Conservation (phyloP, 2,113 vertebrate species). For the Seriola quinqueradiata region DNA sequence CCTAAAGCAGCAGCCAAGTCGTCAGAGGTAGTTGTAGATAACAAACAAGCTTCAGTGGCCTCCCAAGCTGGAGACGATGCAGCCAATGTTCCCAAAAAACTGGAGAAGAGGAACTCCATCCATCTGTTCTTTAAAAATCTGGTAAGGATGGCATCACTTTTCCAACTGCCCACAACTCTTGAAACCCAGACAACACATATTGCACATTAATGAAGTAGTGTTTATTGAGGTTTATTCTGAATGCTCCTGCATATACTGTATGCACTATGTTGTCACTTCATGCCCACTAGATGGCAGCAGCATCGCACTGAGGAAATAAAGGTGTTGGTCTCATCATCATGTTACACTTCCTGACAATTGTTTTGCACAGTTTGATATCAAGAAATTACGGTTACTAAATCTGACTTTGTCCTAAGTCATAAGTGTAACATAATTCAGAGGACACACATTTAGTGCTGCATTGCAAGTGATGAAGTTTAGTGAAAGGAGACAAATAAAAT, state of each 20-base stretch:
- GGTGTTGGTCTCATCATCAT: neutral
- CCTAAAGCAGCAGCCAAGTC: slow-evolving; percentile 79
- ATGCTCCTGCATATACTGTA: neutral
- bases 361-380: neutral
- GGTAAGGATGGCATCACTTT: slow-evolving; percentile 79
- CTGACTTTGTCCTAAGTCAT: neutral
- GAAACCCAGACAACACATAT: neutral
- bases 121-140: slow-evolving; percentile 93
- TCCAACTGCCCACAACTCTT: no score
- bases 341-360: neutral
- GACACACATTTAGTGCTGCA: neutral
- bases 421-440: neutral
- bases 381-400: neutral
- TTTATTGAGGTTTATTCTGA: neutral
- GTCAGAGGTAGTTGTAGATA: slow-evolving; percentile 69
- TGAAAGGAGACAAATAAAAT: neutral
- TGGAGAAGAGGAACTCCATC: slow-evolving; percentile 93
- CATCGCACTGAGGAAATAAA: neutral
- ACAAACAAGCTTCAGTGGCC: slow-evolving; percentile 67
- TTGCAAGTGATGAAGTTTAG: neutral
- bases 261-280: neutral
- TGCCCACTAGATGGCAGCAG: slow-evolving; percentile 80
- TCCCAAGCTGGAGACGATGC: slow-evolving; percentile 81
- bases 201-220: neutral
- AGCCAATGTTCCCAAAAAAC: slow-evolving; percentile 80